Conservation (phyloP, 2,888 invertebrate genomes). For the Alcis repandata region DNA sequence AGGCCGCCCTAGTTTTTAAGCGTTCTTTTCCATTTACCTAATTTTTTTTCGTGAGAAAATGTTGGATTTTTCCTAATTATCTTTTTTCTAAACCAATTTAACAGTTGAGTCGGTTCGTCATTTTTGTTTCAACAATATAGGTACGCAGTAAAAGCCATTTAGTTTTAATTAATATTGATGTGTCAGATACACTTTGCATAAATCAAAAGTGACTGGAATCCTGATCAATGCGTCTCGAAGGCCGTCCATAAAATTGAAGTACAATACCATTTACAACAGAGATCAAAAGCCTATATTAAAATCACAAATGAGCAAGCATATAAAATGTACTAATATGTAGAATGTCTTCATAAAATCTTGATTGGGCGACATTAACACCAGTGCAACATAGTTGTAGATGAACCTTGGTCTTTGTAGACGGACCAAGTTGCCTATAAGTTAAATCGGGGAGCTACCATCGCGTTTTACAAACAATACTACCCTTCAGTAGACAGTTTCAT, state of each 20-base stretch:
- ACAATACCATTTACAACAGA: conserved; percentile 28
- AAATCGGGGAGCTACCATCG: neutral
- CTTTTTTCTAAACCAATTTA: no score
- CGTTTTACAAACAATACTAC: neutral
- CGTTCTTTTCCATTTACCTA: no score
- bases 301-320: conserved; percentile 32
- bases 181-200: conserved; percentile 8
- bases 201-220: neutral
- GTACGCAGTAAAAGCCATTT: neutral
- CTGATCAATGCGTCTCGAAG: conserved; percentile 5
- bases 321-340: conserved; percentile 41
- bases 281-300: conserved; percentile 41
- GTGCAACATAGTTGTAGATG: conserved; percentile 53
- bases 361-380: conserved; percentile 60
- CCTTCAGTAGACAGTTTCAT: neutral
- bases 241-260: conserved; percentile 20
- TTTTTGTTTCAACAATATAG: no score
- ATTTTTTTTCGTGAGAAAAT: no score
- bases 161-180: conserved; percentile 6
- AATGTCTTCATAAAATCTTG: conserved; percentile 48
- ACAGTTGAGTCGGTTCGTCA: no score
- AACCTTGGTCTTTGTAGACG: conserved; percentile 35
- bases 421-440: neutral
- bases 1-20: no score
- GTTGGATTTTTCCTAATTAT: no score